Evolutionary conservation across 2,113 vertebrate genomes (phyloP), one percentile per base, ranked within the genome.

Genomic region (Indicator maculatus): DNA sequence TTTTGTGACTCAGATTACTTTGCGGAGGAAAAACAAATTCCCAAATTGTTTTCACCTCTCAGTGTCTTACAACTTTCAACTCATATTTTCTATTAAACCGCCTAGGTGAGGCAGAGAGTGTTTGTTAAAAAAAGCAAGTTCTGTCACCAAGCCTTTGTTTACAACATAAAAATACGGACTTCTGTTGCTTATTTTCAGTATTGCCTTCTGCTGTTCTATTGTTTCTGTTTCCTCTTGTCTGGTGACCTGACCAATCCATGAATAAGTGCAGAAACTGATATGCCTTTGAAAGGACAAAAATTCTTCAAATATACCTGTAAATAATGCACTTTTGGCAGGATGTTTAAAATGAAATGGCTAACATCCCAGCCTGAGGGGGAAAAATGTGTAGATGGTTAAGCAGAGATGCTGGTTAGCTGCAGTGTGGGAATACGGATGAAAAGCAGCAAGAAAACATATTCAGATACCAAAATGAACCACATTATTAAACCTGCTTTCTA

Each of bases 11-110:
- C 33, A 36, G 19, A 36, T 39, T 2, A 65, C 9, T 69, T 73
- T 11, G 33, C 4, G 27, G 2, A 3, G 12, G 56, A 76, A 23
- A 90, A 80, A 44, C 8, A 50, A 50, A 50, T 21, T 19, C 50
- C 11, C 23, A 52, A 47, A 31, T 12, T n/a, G 2, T 9, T n/a
- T 39, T 63, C 18, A 6, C 21, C 13, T 1, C 0, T 39, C 9
- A 23, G 31, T 45, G 6, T 33, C 21, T 71, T 44, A 31, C 17
- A 69, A 44, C 18, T 50, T 4, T 3, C 12, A 76, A 53, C 12
- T 26, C 3, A 23, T 1, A 6, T 58, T 87, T 89, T 67, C 21
- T 65, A 17, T 69, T 83, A 86, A 56, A 71, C 7, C 18, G 81
- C 2, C 21, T 60, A 33, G 14, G 11, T 56, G 24, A 88, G n/a